Evolutionary conservation across 2,888 invertebrate genomes (phyloP).

Genomic region (Aphidius colemani): DNA sequence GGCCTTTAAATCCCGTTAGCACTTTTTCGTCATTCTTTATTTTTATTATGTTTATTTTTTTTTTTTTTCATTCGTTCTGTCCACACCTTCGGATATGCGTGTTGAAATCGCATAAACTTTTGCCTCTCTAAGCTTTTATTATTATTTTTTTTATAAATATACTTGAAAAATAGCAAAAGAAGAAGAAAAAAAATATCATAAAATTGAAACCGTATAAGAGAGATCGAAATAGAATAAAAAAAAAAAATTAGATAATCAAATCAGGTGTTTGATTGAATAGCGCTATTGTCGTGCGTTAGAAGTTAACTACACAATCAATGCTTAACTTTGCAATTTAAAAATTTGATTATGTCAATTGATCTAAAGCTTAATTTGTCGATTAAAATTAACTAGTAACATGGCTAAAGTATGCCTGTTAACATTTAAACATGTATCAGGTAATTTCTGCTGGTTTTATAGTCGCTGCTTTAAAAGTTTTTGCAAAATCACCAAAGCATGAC

Average conservation of each 20-base stretch:
- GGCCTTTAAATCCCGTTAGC: constrained; percentile 52
- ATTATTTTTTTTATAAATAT: too few species aligned
- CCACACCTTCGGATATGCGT: background rate
- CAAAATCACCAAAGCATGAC: background rate
- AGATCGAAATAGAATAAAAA: too few species aligned
- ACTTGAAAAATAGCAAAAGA: too few species aligned
- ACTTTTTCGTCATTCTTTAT: constrained; percentile 16
- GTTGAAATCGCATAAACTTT: constrained; percentile 8
- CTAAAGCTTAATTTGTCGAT: background rate
- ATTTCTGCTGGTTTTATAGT: background rate
- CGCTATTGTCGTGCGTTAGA: background rate
- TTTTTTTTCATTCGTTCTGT: background rate
- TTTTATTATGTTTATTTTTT: background rate
- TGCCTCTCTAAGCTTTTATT: too few species aligned
- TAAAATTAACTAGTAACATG: background rate
- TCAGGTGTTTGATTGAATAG: background rate
- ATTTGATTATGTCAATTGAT: background rate
- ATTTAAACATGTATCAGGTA: background rate
- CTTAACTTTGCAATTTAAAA: constrained; percentile 9
- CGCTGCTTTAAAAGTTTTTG: background rate
- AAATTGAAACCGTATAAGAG: too few species aligned
- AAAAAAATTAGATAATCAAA: background rate
- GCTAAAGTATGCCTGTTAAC: background rate
- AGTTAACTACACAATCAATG: background rate
- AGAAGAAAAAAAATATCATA: too few species aligned